Evolutionary conservation across 2,113 vertebrate genomes (phyloP).

Genomic region (Glareola pratincola): DNA sequence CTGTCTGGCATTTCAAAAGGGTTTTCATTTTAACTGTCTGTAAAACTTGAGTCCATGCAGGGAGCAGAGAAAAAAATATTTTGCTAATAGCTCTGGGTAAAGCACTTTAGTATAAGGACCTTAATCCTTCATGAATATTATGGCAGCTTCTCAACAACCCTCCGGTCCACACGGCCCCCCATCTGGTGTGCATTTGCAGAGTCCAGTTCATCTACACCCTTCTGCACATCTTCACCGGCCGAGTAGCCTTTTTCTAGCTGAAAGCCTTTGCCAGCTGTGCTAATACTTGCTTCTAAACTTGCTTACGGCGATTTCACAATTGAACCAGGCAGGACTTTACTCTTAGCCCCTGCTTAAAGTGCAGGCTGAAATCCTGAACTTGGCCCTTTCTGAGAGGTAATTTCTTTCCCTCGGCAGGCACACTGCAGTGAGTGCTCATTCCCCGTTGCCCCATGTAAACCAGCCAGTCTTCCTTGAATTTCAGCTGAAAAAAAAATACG

Average conservation of each 20-base stretch:
- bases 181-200: not conserved
- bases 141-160: not conserved
- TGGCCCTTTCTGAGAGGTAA: conserved; percentile 16
- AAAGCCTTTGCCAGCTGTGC: conserved; percentile 38
- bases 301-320: conserved; percentile 55
- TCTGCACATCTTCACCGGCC: not conserved
- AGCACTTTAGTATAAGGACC: not conserved
- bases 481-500: not conserved
- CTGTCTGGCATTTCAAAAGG: not conserved
- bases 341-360: conserved; percentile 38
- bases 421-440: not conserved
- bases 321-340: conserved; percentile 47
- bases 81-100: not conserved
- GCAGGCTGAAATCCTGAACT: conserved; percentile 30
- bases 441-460: not conserved
- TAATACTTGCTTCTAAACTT: conserved; percentile 34
- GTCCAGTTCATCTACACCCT: not conserved
- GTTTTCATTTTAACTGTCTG: not conserved
- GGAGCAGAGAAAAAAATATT: not conserved
- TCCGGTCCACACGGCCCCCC: not conserved
- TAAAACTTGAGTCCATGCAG: not conserved
- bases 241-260: conserved; percentile 27
- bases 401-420: conserved; percentile 5
- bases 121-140: not conserved
- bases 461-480: not conserved